A percentile compares a stretch with the other conserved stretches of the same genome.
Evolutionary conservation across 2,888 invertebrate genomes (phyloP).

Genomic region (Zootermopsis nevadensis): DNA sequence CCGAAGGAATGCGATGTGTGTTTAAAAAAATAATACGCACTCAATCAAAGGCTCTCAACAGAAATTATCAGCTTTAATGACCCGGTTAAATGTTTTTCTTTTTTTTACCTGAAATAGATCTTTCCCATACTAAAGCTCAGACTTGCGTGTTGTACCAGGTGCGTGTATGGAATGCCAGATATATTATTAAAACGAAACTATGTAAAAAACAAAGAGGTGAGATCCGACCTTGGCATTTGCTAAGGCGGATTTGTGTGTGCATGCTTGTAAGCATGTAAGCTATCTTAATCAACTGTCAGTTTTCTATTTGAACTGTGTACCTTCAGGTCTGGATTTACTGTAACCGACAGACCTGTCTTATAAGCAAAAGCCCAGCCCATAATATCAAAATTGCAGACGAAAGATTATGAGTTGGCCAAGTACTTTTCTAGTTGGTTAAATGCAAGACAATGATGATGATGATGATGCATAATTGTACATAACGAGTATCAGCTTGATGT

Average conservation of each 20-base stretch:
- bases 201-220: background rate
- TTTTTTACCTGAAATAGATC: background rate
- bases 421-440: no score
- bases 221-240: slow-evolving; percentile 21
- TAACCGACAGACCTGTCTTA: background rate
- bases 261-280: background rate
- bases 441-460: no score
- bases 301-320: background rate
- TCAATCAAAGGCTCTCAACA: background rate
- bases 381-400: background rate
- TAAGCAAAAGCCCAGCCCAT: background rate
- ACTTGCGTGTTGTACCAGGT: background rate
- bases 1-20: background rate
- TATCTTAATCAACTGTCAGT: slow-evolving; percentile 15
- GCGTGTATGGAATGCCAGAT: slow-evolving; percentile 3
- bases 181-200: slow-evolving; percentile 8
- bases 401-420: background rate
- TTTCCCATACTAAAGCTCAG: slow-evolving; percentile 7
- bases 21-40: background rate
- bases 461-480: no score
- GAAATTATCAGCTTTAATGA: slow-evolving; percentile 7
- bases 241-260: background rate
- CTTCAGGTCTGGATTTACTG: background rate
- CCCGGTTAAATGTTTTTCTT: background rate
- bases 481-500: no score